Evolutionary conservation across 2,888 invertebrate species (phyloP).

Genomic region (Drosophila ustulata): DNA sequence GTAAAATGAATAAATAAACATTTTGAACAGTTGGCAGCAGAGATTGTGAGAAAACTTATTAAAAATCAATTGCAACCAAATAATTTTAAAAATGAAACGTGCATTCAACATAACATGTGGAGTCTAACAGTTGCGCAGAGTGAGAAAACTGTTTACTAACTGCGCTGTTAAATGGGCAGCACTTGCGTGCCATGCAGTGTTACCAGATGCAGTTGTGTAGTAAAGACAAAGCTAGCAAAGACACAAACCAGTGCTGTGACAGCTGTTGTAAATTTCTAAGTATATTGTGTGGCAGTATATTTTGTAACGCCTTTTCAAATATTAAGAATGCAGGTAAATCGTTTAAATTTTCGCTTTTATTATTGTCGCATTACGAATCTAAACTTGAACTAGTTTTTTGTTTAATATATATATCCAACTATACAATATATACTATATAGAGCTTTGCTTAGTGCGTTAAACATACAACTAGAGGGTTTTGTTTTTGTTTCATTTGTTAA

Average conservation of each 20-base stretch:
- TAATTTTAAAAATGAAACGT: background rate
- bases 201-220: background rate
- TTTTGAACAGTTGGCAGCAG: too few species aligned
- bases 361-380: conserved; percentile 80
- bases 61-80: too few species aligned
- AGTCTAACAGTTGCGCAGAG: conserved; percentile 1
- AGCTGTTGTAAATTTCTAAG: background rate
- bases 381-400: conserved; percentile 70
- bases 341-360: conserved; percentile 72
- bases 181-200: background rate
- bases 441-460: conserved; percentile 57
- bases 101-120: background rate
- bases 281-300: background rate
- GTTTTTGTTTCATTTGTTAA: conserved; percentile 35
- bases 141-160: conserved; percentile 7
- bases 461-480: conserved; percentile 54
- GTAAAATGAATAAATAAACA: too few species aligned
- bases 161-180: conserved; percentile 1
- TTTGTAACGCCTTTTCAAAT: background rate
- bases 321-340: background rate
- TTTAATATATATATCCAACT: conserved; percentile 51
- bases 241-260: background rate
- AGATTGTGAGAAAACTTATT: too few species aligned
- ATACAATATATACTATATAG: conserved; percentile 67
- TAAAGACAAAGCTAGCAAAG: background rate